Base-by-base conservation (phyloP, 2,113 vertebrate genomes). In the Illadopsis cleaveri region DNA sequence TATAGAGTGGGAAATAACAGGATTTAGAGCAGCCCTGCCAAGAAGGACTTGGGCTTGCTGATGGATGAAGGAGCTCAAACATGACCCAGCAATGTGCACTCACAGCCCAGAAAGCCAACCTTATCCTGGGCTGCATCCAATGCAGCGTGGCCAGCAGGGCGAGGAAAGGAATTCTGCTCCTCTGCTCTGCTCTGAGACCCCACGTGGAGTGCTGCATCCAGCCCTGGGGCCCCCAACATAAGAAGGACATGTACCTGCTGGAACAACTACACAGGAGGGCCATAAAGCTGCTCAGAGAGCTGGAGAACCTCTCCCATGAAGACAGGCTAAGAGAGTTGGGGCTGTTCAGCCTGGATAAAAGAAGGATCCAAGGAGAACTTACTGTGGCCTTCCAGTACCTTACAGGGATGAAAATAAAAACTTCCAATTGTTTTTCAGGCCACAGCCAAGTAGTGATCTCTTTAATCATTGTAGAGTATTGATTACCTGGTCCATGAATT, bases 101-200 rank as follows among this genome's bases (percentile, higher is more conserved):
- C 0, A 0, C n/a, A 48, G 28, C 15, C 1, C 45, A 70, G 44
- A 12, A 21, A 53, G 44, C 15, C 62, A 80, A 13, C 0, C 1
- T 0, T 17, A 27, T 37, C 16, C 66, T 47, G 54, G 30, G 10
- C 48, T 64, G 6, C 18, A 64, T 35, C 48, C 58, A 50, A 27
- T 4, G 6, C 18, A 51, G 30, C 0, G 0, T 28, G 37, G 33
- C 7, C 37, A 79, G 53, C 28, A 56, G 23, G 19, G 4, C 0
- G 0, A 27, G 19, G 9, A 14, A 22, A 2, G 31, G 16, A 33
- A 54, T 54, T 68, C n/a, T 82, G 33, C 38, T 1, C 1, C 53
- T 45, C 51, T 20, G 6, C 44, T 24, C 20, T 4, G 1, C 57
- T 54, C 27, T n/a, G 27, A 56, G 31, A 44, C 5, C 11, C 19